Conservation (phyloP, 2,113 vertebrate species). For the Patagioenas fasciata region DNA sequence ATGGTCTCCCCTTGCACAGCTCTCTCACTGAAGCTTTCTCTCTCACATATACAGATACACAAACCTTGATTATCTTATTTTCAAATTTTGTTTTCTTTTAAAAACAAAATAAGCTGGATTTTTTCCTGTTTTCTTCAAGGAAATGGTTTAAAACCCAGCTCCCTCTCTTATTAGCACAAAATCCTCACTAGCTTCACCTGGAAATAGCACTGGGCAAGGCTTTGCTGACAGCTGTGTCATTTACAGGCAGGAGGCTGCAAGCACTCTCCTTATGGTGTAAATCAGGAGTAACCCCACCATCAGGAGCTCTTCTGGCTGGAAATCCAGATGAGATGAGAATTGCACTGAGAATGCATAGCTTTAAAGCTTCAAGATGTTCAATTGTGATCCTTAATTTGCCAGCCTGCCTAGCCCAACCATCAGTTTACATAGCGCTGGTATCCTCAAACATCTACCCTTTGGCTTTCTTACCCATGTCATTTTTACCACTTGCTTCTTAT, state of each 20-base stretch:
- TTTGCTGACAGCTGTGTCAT: not conserved
- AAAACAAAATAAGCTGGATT: not conserved
- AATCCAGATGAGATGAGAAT: not conserved
- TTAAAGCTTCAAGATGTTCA: not conserved
- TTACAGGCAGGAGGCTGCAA: not conserved
- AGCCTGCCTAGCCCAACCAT: not conserved
- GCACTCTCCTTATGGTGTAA: not conserved
- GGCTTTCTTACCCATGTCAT: not conserved
- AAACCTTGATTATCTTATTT: not conserved
- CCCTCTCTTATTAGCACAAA: not conserved
- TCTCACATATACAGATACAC: not conserved
- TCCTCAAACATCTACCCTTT: not conserved
- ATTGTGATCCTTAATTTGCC: not conserved
- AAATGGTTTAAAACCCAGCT: not conserved
- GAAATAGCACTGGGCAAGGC: not conserved
- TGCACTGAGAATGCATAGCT: not conserved
- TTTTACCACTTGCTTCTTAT: conserved; percentile 42
- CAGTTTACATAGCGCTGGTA: not conserved
- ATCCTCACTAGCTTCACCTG: not conserved
- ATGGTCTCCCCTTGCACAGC: not conserved
- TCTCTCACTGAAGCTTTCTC: not conserved
- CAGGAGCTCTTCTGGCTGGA: not conserved
- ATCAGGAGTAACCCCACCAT: not conserved
- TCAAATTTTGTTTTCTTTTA: too few relatives aligned
- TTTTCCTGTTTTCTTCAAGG: not conserved